Evolutionary conservation across 2,888 invertebrate genomes (phyloP), one percentile per base, ranked within the genome.

Genomic region (Pandemis cinnamomeana): DNA sequence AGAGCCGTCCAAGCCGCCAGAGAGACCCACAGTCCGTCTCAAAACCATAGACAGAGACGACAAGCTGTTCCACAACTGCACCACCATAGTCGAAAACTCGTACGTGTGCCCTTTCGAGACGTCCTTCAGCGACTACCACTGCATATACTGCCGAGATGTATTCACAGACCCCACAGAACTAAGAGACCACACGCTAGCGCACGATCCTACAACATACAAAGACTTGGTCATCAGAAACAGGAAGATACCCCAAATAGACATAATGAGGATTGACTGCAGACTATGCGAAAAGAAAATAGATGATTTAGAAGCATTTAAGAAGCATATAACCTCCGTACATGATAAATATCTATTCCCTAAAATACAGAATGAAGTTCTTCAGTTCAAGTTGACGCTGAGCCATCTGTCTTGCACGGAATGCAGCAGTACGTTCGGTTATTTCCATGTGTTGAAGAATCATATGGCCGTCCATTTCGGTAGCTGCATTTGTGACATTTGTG

Each of bases 391-490:
- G 0, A 88, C 90, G 0, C n/a, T 81, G 0, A 87, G 82, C 2
- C 86, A 85, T 70, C 75, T 92, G 5, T 79, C 81, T 0, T 93
- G 90, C 44, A 77, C 81, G 0, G 84, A 86, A 78, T 94, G 90
- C 42, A 79, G 77, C 0, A 64, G 48, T 75, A 86, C 73, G 55
- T 91, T 82, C 78, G 84, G 78, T 44, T 91, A 83, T 77, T 91
- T 91, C 75, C 91, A 92, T 71, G 90, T 90, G 0, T 63, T 93
- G 6, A 91, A 89, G 67, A 91, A 92, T 42, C 91, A 91, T 71
- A 92, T 91, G 92, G 89, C 90, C 0, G 87, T 89, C 6, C 92
- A 92, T 77, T 93, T 92, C 41, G 91, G 92, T 0, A 89, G 89
- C 0, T 91, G 88, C 10, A 89, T 92, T 0, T 94, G 94, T 10